Evolutionary conservation across 2,888 invertebrate species (phyloP).

Genomic region (Tetragonula carbonaria): DNA sequence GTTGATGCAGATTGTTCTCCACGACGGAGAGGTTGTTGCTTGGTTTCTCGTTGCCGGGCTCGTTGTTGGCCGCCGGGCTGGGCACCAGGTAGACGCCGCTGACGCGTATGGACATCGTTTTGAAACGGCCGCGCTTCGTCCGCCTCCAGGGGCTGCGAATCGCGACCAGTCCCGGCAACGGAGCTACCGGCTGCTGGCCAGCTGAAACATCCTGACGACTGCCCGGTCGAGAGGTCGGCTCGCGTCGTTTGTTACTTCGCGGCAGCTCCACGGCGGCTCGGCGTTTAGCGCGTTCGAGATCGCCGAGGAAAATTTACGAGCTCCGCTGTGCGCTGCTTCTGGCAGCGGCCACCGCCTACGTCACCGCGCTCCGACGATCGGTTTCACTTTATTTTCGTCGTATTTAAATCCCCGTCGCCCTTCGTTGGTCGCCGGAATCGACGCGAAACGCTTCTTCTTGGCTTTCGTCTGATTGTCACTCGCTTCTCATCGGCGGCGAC

Average conservation of each 20-base stretch:
- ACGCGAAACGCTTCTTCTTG: too few species aligned
- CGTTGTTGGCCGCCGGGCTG: constrained; percentile 72
- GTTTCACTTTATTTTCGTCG: neutral
- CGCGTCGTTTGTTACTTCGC: constrained; percentile 64
- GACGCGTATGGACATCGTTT: constrained; percentile 82
- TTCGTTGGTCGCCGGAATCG: neutral
- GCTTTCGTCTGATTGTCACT: neutral
- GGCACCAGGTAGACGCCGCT: constrained; percentile 82
- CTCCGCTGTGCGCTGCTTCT: constrained; percentile 23
- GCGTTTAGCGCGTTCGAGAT: constrained; percentile 52
- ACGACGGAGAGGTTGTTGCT: constrained; percentile 51
- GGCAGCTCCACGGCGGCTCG: constrained; percentile 72
- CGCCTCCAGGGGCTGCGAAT: constrained; percentile 69
- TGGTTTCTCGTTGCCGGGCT: constrained; percentile 58
- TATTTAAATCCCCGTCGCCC: neutral
- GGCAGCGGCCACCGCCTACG: constrained; percentile 24
- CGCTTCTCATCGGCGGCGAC: neutral
- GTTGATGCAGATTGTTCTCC: constrained; percentile 60
- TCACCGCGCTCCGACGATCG: neutral
- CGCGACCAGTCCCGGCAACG: constrained; percentile 69
- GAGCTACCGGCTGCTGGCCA: constrained; percentile 68
- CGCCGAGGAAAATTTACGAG: constrained; percentile 46
- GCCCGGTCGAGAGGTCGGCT: constrained; percentile 68
- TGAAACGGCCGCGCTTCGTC: constrained; percentile 69
- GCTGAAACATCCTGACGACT: constrained; percentile 61